phyloP scores from a whole-genome alignment of 2,888 invertebrate species.

The Rhabditoides inermis region DNA sequence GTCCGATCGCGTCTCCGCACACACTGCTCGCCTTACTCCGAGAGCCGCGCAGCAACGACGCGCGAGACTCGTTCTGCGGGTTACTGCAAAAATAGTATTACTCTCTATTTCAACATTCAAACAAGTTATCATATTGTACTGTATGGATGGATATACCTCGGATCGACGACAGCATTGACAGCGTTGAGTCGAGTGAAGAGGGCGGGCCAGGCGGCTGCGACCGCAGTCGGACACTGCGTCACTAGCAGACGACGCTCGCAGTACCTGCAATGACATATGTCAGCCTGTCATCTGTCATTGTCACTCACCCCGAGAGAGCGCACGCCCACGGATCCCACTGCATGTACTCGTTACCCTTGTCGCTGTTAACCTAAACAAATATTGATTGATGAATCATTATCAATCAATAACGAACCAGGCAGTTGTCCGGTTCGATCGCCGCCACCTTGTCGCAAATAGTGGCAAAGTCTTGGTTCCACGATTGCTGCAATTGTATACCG shows the following conservation, averaged over 20 bases:
- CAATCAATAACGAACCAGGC: slow-evolving; percentile 18
- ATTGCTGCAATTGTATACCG: not conserved
- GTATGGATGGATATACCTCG: slow-evolving; percentile 51
- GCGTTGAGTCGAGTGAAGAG: slow-evolving; percentile 82
- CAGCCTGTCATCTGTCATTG: too few species aligned
- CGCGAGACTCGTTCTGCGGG: slow-evolving; percentile 89
- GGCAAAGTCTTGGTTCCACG: slow-evolving; percentile 44
- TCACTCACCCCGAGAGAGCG: slow-evolving; percentile 78
- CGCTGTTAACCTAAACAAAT: slow-evolving; percentile 27
- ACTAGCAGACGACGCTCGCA: too few species aligned
- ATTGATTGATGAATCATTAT: not conserved
- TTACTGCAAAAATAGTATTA: slow-evolving; percentile 57
- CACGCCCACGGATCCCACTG: slow-evolving; percentile 77
- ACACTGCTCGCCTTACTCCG: slow-evolving; percentile 46
- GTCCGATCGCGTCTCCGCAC: slow-evolving; percentile 41
- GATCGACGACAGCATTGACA: slow-evolving; percentile 85
- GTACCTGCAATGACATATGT: too few species aligned
- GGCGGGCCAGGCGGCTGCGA: slow-evolving; percentile 88
- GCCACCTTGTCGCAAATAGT: slow-evolving; percentile 47
- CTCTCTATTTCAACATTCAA: not conserved
- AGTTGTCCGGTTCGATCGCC: slow-evolving; percentile 42
- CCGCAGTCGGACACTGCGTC: slow-evolving; percentile 60
- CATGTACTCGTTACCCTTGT: slow-evolving; percentile 48
- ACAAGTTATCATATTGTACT: not conserved
- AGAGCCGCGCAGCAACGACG: slow-evolving; percentile 75